Evolutionary conservation across 2,888 invertebrate genomes (phyloP), one percentile per base, ranked within the genome.

Genomic region (Phasia obesa): DNA sequence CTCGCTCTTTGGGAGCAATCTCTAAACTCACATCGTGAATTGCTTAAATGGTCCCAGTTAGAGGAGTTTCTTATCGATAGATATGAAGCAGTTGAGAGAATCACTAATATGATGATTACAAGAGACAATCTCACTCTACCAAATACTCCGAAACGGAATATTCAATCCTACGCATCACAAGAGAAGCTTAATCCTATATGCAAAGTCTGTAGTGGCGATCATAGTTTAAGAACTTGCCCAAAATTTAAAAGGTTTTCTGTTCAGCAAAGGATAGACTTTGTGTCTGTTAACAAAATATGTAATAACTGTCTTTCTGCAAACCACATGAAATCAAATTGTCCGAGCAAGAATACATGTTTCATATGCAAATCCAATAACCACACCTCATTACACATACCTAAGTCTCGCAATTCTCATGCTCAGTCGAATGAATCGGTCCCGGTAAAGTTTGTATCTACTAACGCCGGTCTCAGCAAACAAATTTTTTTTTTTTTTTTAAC

Each of bases 1-100:
- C 23, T 76, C 17, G 17, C 31, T 5, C 49, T 76, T 5, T 76
- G 65, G 76, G 59, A 76, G 55, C 73, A 60, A 51, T 74, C 62
- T 15, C 64, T 74, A 13, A 55, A 21, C 2, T 53, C 35, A 2
- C 27, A 42, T 17, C 51, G 49, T 9, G 47, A 65, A 6, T 15
- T 53, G 3, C 38, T 35, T 3, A 42, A 25, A 15, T 70, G 70
- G 69, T n/a, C 53, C 5, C 69, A 69, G 13, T n/a, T 69, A 21
- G 25, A 55, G 13, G 35, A 53, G 15, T 55, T 65, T 27, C 27
- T 53, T 25, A 25, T n/a, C 27, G 27, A 53, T 7, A 53, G 53
- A 25, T 53, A 51, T 17, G 23, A 51, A 13, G 49, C 11, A 23
- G 23, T 51, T 11, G 38, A 38, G 11, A 38, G 38, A 49, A 49